Evolutionary conservation across 2,113 vertebrate species (phyloP), one percentile per base, ranked within the genome.

Genomic region (Hippocampus abdominalis): DNA sequence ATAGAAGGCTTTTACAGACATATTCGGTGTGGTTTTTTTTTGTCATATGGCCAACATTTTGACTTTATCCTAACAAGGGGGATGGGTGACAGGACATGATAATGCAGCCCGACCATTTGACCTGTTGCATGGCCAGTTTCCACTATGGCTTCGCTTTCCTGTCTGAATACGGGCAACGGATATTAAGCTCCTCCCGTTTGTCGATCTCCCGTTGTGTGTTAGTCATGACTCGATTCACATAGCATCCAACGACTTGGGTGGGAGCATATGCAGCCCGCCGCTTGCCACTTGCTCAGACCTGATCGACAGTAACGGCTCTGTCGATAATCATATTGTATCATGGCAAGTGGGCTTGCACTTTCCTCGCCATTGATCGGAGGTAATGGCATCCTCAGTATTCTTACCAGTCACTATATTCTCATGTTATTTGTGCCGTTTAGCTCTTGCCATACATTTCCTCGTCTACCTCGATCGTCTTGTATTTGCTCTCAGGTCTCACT

Each of bases 401-500:
- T 13, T 56, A 62, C 65, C 42, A 73, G 80, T 73, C 69, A 69
- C 44, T 64, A 61, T 65, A 36, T n/a, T 69, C 18, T 54, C 46
- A 39, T 65, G 29, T 27, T 72, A 23, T 74, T 73, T 74, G 64
- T 64, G 18, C 48, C 59, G n/a, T 57, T 3, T 48, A 77, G 62
- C 51, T 71, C 65, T 66, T 77, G 64, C 56, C 29, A 53, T 29
- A 48, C 54, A 73, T 62, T 66, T 59, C 46, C 68, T 23, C 66
- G 66, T 64, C 39, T 53, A 59, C 16, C 6, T 68, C 54, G 39
- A 8, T 69, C 6, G 21, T 40, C 18, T 59, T 23, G 11, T 57
- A 61, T 56, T 44, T 60, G 56, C 76, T 67, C 68, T 68, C 77
- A 25, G 75, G 56, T 66, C 72, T 80, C 76, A 75, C 80, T 76